Percentiles rank a stretch among this genome's conserved stretches.
phyloP scores from a whole-genome alignment of 2,113 vertebrate genomes.

The Alligator mississippiensis region DNA sequence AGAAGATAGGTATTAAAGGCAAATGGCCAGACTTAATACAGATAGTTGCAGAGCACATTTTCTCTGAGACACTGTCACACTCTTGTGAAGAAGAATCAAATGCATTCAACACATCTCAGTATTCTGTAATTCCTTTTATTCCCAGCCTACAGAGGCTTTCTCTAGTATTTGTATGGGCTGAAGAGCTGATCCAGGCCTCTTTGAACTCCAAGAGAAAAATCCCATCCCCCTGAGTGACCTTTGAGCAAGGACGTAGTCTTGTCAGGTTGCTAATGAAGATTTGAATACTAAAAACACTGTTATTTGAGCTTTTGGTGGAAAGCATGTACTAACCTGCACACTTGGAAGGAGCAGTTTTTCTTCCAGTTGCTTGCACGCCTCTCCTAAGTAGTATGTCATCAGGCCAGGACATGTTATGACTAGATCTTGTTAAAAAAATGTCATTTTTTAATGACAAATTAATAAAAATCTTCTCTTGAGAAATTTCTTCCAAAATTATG shows the following conservation, averaged over 20 bases:
- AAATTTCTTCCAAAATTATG: neutral
- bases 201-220: neutral
- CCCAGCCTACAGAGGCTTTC: neutral
- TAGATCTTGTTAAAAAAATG: neutral
- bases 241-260: neutral
- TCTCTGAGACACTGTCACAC: neutral
- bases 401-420: neutral
- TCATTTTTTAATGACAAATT: neutral
- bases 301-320: neutral
- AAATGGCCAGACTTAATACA: neutral
- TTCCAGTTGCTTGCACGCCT: neutral
- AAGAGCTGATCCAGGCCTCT: neutral
- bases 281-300: neutral
- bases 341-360: fast-evolving
- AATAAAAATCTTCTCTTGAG: neutral
- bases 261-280: neutral
- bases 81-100: neutral
- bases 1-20: neutral
- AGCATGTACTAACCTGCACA: neutral
- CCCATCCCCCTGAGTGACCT: neutral
- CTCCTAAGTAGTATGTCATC: neutral
- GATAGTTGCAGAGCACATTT: neutral
- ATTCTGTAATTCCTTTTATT: neutral
- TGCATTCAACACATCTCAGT: neutral
- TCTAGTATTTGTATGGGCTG: neutral